phyloP scores from a whole-genome alignment of 2,888 invertebrate genomes.

The Caenorhabditis japonica region DNA sequence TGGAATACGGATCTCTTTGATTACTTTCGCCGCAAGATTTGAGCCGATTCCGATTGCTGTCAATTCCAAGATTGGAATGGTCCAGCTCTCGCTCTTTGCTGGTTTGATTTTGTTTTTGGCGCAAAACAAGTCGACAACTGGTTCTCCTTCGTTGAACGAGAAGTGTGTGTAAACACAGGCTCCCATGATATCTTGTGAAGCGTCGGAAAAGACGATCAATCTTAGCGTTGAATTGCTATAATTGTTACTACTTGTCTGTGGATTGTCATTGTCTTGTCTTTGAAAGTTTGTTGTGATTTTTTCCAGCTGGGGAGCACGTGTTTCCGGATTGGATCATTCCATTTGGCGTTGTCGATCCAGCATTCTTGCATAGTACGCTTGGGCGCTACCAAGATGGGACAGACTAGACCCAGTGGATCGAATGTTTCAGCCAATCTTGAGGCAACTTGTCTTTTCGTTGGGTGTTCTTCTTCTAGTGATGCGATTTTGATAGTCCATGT shows the following conservation, averaged over 20 bases:
- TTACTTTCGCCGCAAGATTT: not conserved
- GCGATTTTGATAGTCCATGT: not conserved
- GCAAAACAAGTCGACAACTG: not conserved
- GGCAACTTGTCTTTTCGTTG: conserved; percentile 8
- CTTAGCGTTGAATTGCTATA: not conserved
- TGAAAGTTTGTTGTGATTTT: not conserved
- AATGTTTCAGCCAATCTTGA: conserved; percentile 11
- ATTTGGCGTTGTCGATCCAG: conserved; percentile 1
- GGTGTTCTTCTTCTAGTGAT: not conserved
- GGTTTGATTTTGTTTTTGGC: conserved; percentile 8
- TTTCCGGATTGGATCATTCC: not conserved
- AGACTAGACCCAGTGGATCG: conserved; percentile 4
- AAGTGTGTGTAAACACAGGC: no score
- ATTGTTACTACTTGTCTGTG: not conserved
- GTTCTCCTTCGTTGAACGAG: no score
- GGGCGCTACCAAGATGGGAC: not conserved
- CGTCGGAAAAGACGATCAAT: not conserved
- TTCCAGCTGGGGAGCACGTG: not conserved
- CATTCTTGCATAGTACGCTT: not conserved
- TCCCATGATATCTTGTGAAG: no score
- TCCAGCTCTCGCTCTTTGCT: not conserved
- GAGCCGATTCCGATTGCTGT: not conserved
- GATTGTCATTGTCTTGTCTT: not conserved
- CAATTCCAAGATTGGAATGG: conserved; percentile 16
- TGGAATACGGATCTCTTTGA: not conserved